These are phyloP conservation scores for Acropternis orthonyx DNA, from an alignment of 2,797 vertebrate genomes.

Conservation along the genomic window DNA sequence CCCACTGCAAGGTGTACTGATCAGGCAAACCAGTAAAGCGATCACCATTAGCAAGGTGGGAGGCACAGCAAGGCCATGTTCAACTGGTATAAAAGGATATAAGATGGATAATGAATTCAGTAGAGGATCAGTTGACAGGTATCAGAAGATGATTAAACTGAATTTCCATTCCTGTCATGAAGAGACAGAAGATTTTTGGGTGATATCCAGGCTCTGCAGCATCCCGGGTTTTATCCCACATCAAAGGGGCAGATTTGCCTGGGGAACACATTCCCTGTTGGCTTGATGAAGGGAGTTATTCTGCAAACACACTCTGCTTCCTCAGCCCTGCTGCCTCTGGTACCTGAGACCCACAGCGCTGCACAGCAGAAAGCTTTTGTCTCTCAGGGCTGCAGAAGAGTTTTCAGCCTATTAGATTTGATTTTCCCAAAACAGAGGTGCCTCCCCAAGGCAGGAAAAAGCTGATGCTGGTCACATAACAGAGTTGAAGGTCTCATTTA, in stretches of 20 bases:
- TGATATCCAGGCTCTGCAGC: not conserved
- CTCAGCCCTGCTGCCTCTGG: not conserved
- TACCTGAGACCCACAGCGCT: not conserved
- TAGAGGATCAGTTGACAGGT: not conserved
- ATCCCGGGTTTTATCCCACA: not conserved
- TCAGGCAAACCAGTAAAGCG: not conserved
- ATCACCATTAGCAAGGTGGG: not conserved
- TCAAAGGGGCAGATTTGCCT: not conserved
- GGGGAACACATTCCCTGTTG: not conserved
- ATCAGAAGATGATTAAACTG: not conserved
- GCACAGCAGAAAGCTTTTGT: not conserved
- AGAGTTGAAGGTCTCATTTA: not conserved
- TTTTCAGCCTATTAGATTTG: not conserved
- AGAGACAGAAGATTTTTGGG: not conserved
- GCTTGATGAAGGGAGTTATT: not conserved
- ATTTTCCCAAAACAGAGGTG: not conserved
- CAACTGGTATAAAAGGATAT: not conserved
- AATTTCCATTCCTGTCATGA: not conserved
- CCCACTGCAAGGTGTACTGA: not conserved
- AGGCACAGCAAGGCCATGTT: fast-evolving
- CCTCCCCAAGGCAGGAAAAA: not conserved
- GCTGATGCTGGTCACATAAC: not conserved
- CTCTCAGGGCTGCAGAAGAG: not conserved
- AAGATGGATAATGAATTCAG: not conserved
- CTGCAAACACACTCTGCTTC: not conserved